A percentile compares a stretch with the other conserved stretches of the same genome.
Evolutionary conservation across 2,888 invertebrate species (phyloP).

Genomic region (Diadegma fenestrale): DNA sequence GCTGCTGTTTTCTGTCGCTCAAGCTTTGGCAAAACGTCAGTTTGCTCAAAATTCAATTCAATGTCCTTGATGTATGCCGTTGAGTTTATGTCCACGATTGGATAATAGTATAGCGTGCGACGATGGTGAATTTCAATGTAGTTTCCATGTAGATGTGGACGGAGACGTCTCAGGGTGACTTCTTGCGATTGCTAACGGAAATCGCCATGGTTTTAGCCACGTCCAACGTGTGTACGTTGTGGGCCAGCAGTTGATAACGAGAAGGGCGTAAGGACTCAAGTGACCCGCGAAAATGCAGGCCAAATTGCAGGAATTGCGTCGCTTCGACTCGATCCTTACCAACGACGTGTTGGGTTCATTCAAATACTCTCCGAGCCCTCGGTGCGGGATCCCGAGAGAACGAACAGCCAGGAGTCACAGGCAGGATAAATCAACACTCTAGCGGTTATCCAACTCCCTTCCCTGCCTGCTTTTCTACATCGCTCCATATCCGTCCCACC

Average conservation of each 20-base stretch:
- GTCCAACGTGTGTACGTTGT: not conserved
- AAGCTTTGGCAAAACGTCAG: slow-evolving; percentile 29
- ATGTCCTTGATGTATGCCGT: slow-evolving; percentile 28
- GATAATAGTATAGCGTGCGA: not conserved
- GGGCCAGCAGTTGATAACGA: not conserved
- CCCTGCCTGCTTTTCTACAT: slow-evolving; percentile 22
- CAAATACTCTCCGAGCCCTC: slow-evolving; percentile 21
- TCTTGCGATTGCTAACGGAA: slow-evolving; percentile 40
- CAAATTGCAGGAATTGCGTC: not conserved
- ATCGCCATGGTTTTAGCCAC: slow-evolving; percentile 8
- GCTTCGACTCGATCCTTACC: not conserved
- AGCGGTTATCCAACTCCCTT: slow-evolving; percentile 38
- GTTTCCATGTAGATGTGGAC: not conserved
- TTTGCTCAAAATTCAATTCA: slow-evolving; percentile 34
- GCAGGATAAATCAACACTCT: slow-evolving; percentile 64
- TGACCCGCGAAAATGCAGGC: not conserved
- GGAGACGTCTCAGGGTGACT: slow-evolving; percentile 31
- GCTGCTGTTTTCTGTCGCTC: slow-evolving; percentile 7
- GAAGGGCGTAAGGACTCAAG: slow-evolving; percentile 8
- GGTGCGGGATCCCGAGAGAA: slow-evolving; percentile 19
- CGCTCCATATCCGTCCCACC: slow-evolving; percentile 14
- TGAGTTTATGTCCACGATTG: not conserved
- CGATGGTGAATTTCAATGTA: not conserved
- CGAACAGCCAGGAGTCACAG: slow-evolving; percentile 42
- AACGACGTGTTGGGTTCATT: slow-evolving; percentile 30